These are phyloP conservation scores for Cecropterus lyciades DNA, from an alignment of 1,140 invertebrate genomes.

Conservation along the genomic window DNA sequence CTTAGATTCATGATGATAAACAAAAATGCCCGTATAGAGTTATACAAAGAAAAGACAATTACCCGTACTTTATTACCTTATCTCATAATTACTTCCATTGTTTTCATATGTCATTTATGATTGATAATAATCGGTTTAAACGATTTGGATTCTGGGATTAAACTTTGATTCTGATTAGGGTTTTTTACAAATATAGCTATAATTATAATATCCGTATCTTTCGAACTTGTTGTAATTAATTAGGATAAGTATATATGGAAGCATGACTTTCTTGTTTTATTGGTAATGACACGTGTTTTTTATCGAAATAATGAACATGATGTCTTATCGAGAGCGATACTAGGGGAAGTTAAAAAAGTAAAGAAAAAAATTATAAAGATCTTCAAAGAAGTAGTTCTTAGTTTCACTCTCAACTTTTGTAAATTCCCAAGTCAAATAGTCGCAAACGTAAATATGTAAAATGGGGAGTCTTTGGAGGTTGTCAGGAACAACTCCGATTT, in stretches of 20 bases:
- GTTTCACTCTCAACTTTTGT: too few species aligned
- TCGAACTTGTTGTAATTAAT: not conserved
- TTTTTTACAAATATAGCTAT: not conserved
- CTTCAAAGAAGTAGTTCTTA: too few species aligned
- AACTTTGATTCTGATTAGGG: not conserved
- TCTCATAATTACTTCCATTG: slow-evolving; percentile 6
- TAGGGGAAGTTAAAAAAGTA: too few species aligned
- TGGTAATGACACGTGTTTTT: not conserved
- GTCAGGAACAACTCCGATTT: too few species aligned
- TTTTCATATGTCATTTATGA: slow-evolving; percentile 10
- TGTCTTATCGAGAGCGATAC: too few species aligned
- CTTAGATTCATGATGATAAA: too few species aligned
- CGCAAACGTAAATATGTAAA: too few species aligned
- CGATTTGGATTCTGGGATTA: slow-evolving; percentile 7
- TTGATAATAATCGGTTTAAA: slow-evolving; percentile 14
- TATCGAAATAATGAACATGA: not conserved
- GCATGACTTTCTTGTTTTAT: not conserved
- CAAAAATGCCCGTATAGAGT: too few species aligned
- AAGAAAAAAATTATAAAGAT: too few species aligned
- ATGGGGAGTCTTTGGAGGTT: too few species aligned
- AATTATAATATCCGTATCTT: slow-evolving; percentile 4
- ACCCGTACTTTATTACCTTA: not conserved
- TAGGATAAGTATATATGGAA: not conserved
- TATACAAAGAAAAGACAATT: too few species aligned
- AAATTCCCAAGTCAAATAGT: too few species aligned